Evolutionary conservation across 1,140 invertebrate genomes (phyloP).

Genomic region (Aphidius ervi): DNA sequence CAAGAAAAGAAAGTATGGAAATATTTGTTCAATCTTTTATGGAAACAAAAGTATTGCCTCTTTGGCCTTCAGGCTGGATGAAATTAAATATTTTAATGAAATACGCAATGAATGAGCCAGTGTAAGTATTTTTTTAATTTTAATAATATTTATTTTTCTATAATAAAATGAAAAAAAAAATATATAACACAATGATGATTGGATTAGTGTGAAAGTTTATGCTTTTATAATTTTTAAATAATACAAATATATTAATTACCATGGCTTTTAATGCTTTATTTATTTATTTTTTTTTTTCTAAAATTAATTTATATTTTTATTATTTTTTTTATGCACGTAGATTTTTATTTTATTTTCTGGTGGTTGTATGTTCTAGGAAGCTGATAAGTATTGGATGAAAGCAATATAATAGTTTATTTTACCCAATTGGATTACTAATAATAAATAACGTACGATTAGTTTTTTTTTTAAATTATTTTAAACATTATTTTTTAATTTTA

Average conservation of each 20-base stretch:
- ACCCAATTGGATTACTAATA: slow-evolving; percentile 3
- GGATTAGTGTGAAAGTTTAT: too few relatives aligned
- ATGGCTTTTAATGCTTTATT: too few relatives aligned
- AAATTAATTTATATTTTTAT: slow-evolving; percentile 3
- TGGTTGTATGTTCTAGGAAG: slow-evolving; percentile 41
- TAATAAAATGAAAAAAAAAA: not conserved
- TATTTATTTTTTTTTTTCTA: slow-evolving; percentile 9
- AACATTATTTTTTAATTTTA: not conserved
- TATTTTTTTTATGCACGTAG: slow-evolving; percentile 8
- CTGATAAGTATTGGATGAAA: slow-evolving; percentile 35
- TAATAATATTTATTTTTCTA: slow-evolving; percentile 8
- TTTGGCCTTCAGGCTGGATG: slow-evolving; percentile 63
- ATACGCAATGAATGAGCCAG: slow-evolving; percentile 36
- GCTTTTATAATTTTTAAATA: not conserved
- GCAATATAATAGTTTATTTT: slow-evolving; percentile 12
- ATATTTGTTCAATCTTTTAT: slow-evolving; percentile 56
- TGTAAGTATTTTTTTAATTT: slow-evolving; percentile 35
- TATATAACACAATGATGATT: too few relatives aligned
- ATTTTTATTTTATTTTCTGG: slow-evolving; percentile 25
- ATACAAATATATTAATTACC: too few relatives aligned
- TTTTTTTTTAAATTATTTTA: not conserved
- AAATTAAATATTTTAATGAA: slow-evolving; percentile 37
- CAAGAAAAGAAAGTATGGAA: slow-evolving; percentile 55
- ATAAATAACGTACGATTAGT: not conserved
- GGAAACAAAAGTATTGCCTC: slow-evolving; percentile 52